Evolutionary conservation across 2,113 vertebrate species (phyloP).

Genomic region (Xiphias gladius): DNA sequence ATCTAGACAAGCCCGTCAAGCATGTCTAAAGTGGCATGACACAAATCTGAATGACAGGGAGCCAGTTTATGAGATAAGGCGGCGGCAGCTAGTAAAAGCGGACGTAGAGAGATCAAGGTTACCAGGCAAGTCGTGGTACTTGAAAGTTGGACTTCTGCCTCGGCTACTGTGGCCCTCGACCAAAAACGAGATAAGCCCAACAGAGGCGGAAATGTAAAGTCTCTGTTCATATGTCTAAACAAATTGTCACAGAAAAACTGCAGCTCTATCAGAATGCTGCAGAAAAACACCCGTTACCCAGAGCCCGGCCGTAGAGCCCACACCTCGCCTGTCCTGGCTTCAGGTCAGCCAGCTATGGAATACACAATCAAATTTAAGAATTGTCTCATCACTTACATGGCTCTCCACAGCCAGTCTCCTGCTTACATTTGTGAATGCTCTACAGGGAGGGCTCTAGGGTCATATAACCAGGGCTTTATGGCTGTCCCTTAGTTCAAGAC

Average conservation of each 20-base stretch:
- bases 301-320: background rate
- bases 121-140: background rate
- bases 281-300: background rate
- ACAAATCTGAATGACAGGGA: background rate
- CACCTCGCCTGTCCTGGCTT: conserved; percentile 4
- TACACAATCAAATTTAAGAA: background rate
- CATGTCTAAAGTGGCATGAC: background rate
- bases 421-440: conserved; percentile 4
- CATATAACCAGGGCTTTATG: background rate
- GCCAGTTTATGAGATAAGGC: conserved; percentile 13
- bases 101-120: conserved; percentile 11
- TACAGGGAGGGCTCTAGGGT: background rate
- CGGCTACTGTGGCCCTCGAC: background rate
- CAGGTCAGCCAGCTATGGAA: background rate
- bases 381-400: background rate
- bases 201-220: conserved; percentile 28
- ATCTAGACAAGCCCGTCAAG: background rate
- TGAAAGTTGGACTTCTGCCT: conserved; percentile 29
- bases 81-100: background rate
- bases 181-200: conserved; percentile 22
- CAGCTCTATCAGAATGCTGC: conserved; percentile 21
- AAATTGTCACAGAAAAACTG: conserved; percentile 31
- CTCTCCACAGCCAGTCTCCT: background rate
- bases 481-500: background rate
- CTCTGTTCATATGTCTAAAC: conserved; percentile 26